Evolutionary conservation across 2,888 invertebrate genomes (phyloP).

Genomic region (Drosophila barbarae): DNA sequence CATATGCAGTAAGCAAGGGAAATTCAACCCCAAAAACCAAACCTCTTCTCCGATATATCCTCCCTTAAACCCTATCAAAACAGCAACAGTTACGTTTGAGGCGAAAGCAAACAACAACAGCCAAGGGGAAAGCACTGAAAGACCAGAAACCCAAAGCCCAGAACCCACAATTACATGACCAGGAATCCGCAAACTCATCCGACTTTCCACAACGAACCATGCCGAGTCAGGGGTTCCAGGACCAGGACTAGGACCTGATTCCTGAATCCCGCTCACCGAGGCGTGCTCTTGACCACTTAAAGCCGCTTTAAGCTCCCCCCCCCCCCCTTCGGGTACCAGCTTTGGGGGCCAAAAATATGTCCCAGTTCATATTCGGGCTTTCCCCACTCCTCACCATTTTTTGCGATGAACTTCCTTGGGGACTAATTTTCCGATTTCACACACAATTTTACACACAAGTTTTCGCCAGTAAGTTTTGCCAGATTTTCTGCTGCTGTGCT

Average conservation of each 20-base stretch:
- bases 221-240: constrained; percentile 23
- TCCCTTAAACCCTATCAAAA: constrained; percentile 21
- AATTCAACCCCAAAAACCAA: neutral
- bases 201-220: constrained; percentile 6
- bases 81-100: constrained; percentile 27
- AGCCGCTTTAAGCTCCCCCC: constrained; percentile 62
- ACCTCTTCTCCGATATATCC: neutral
- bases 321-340: neutral
- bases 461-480: constrained; percentile 16
- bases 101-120: constrained; percentile 17
- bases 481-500: constrained; percentile 24
- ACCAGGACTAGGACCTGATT: neutral
- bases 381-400: constrained; percentile 5
- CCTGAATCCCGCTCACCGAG: constrained; percentile 39
- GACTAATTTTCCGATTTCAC: constrained; percentile 69
- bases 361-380: constrained; percentile 55
- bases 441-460: constrained; percentile 56
- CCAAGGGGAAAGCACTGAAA: constrained; percentile 16
- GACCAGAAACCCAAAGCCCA: constrained; percentile 16
- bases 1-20: constrained; percentile 1
- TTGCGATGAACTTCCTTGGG: constrained; percentile 56
- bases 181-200: constrained; percentile 41
- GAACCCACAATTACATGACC: constrained; percentile 40
- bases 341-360: constrained; percentile 23
- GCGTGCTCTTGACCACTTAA: constrained; percentile 64